Base-by-base conservation (phyloP, 2,113 vertebrate genomes). In the Dinomys branickii region DNA sequence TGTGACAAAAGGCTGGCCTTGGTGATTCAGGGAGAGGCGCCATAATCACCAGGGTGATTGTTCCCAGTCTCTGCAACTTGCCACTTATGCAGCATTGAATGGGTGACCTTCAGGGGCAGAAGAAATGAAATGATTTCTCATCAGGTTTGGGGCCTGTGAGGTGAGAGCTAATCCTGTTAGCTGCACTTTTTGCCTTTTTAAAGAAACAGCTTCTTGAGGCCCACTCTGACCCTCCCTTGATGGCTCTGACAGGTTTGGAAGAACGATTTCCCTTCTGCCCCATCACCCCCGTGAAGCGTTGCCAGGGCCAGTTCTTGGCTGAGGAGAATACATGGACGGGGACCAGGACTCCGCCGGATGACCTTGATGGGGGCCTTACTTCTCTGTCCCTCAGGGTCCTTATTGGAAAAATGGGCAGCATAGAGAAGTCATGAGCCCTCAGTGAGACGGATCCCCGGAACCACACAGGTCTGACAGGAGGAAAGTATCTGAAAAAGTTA, bases 151-250 rank as follows among this genome's bases (percentile, higher is more conserved):
- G 92, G 50, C 58, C 50, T 5, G 1, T 4, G 12, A 65, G 73
- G 93, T 96, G 90, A 92, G 84, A 95, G 94, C 85, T 95, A 82
- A 95, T 94, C 94, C 94, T 87, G 91, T 91, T 69, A 96, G 96
- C 75, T n/a, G 84, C 67, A 58, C 89, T 97, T 77, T 77, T 85
- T 94, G 91, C 91, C 95, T 95, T 93, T 96, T 96, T 90, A 78
- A 84, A 91, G n/a, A 94, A 97, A 84, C 87, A 94, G 92, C 95
- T 89, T 82, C 30, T 3, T 2, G 47, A 87, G 0, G n/a, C 93
- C 54, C n/a, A 54, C 90, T 81, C 86, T 97, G 94, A 97, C 88
- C 86, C 69, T 33, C 14, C 71, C 58, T 47, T 44, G 93, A 93
- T 77, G 86, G 85, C 71, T 90, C 0, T 59, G 95, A 93, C 85